These are phyloP conservation scores for Amiota minor DNA, from an alignment of 2,888 invertebrate genomes.

Conservation along the genomic window DNA sequence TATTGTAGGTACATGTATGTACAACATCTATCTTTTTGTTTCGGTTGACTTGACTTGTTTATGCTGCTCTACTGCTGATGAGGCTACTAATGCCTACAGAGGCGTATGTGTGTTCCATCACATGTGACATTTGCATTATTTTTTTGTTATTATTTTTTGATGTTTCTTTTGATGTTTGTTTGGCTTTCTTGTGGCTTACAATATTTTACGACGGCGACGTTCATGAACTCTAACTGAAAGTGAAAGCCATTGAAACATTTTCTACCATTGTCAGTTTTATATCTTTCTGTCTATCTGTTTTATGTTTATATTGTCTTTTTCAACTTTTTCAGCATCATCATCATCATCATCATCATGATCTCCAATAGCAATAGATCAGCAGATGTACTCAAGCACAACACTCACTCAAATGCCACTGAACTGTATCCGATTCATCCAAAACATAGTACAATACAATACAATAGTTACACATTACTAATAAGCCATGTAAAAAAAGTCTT, in stretches of 20 bases:
- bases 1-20: neutral
- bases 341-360: neutral
- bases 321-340: neutral
- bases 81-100: conserved; percentile 9
- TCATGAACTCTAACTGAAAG: conserved; percentile 30
- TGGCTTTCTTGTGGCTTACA: conserved; percentile 12
- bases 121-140: conserved; percentile 1
- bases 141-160: conserved; percentile 8
- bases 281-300: neutral
- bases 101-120: conserved; percentile 17
- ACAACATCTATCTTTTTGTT: too few relatives aligned
- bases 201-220: conserved; percentile 12
- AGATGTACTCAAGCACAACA: conserved; percentile 10
- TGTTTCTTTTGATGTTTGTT: conserved; percentile 2
- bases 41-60: neutral
- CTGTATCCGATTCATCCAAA: conserved; percentile 9
- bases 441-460: neutral
- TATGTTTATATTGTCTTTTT: neutral
- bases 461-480: conserved; percentile 15
- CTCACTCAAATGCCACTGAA: conserved; percentile 17
- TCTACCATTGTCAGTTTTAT: neutral
- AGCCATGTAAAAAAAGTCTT: neutral
- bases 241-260: conserved; percentile 27
- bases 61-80: conserved; percentile 12
- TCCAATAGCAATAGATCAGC: neutral